Percentiles rank a stretch among this genome's conserved stretches.
Evolutionary conservation across 2,113 vertebrate species (phyloP).

Genomic region (Cochlearius cochlearius): DNA sequence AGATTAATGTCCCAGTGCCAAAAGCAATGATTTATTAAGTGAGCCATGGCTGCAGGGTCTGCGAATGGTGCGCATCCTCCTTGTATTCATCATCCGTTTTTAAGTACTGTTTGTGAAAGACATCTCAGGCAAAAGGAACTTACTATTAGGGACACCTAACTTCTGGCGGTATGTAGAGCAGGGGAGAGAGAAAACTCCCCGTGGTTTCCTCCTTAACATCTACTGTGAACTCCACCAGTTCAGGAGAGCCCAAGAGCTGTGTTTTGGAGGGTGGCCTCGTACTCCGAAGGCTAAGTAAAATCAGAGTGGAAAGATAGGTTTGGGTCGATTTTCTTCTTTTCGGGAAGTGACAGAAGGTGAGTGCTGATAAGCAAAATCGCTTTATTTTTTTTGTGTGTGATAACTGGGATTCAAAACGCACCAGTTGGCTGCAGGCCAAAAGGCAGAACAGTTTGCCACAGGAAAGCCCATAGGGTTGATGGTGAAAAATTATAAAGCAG

Average conservation of each 20-base stretch:
- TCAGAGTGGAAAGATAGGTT: not conserved
- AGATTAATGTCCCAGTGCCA: not conserved
- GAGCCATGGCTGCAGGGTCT: slow-evolving; percentile 16
- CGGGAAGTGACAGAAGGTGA: not conserved
- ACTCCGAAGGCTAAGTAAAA: not conserved
- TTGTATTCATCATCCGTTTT: not conserved
- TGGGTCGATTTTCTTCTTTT: not conserved
- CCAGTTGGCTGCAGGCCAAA: not conserved
- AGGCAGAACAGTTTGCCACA: not conserved
- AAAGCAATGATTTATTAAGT: slow-evolving; percentile 44
- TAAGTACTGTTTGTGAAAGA: slow-evolving; percentile 38
- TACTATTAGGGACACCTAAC: slow-evolving; percentile 9
- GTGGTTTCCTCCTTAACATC: not conserved
- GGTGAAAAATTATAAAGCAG: not conserved
- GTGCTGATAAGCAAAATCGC: not conserved
- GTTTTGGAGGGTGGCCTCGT: not conserved
- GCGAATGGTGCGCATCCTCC: not conserved
- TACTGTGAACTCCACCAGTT: not conserved
- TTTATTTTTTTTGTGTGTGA: not conserved
- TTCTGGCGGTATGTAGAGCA: slow-evolving; percentile 30
- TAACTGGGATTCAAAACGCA: not conserved
- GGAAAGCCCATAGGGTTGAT: not conserved
- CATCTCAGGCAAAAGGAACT: slow-evolving; percentile 27
- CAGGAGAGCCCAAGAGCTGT: not conserved
- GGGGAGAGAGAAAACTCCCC: not conserved